Conservation (phyloP, 2,797 vertebrate species). For the Lacerta viridis region DNA sequence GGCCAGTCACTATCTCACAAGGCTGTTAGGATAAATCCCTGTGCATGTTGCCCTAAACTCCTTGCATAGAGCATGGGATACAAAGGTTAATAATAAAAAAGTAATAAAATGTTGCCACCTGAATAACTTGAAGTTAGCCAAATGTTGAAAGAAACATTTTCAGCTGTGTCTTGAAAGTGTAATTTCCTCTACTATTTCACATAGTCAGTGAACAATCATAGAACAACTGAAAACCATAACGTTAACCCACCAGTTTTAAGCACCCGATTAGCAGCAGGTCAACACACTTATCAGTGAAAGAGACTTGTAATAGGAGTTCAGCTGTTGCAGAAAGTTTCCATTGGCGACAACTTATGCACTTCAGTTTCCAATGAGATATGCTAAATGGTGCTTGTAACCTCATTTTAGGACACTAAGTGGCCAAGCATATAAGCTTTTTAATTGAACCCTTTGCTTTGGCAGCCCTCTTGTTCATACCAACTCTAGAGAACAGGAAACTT, state of each 20-base stretch:
- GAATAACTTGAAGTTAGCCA: slow-evolving; percentile 32
- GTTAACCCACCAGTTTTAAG: slow-evolving; percentile 17
- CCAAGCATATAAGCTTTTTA: not conserved
- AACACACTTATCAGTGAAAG: slow-evolving; percentile 6
- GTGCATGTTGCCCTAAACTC: not conserved
- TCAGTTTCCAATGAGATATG: not conserved
- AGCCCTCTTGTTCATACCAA: not conserved
- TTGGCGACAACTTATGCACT: slow-evolving; percentile 18
- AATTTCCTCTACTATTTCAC: slow-evolving; percentile 55
- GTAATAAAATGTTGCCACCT: slow-evolving; percentile 25
- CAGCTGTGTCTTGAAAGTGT: not conserved
- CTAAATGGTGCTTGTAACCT: slow-evolving; percentile 8
- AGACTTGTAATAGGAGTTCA: not conserved
- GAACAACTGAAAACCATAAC: slow-evolving; percentile 37
- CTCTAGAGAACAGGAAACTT: slow-evolving; percentile 16
- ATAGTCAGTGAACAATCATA: slow-evolving; percentile 29
- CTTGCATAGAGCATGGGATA: not conserved
- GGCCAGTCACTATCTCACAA: not conserved
- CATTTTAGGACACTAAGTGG: slow-evolving; percentile 29
- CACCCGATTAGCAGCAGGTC: slow-evolving; percentile 29
- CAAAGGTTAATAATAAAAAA: slow-evolving; percentile 5
- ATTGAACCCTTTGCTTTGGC: not conserved
- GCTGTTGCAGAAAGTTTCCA: slow-evolving; percentile 13
- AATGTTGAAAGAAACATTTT: slow-evolving; percentile 29
- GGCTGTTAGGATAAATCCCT: not conserved